Conservation (phyloP, 2,888 invertebrate genomes). For the Opisthograptis luteolata region DNA sequence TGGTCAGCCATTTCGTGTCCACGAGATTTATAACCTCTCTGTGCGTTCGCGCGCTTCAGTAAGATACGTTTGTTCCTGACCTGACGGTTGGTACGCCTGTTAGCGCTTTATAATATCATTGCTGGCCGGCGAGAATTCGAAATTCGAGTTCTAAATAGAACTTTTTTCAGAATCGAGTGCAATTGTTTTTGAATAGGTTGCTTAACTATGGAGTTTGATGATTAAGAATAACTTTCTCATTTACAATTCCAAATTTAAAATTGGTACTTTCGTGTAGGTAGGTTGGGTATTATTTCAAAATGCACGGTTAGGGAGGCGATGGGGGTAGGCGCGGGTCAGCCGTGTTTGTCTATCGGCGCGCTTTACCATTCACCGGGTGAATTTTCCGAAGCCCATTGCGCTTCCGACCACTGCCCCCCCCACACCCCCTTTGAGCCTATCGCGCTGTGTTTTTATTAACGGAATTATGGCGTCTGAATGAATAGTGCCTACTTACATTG, state of each 20-base stretch:
- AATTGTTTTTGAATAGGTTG: background rate
- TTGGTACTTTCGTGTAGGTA: conserved; percentile 54
- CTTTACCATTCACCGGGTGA: conserved; percentile 82
- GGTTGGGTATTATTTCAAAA: conserved; percentile 78
- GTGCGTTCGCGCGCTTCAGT: conserved; percentile 66
- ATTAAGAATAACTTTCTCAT: too few relatives aligned
- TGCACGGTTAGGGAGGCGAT: conserved; percentile 63
- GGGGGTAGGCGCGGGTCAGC: conserved; percentile 64
- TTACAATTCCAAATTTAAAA: conserved; percentile 44
- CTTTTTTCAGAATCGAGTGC: conserved; percentile 36
- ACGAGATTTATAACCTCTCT: conserved; percentile 82
- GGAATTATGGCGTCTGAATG: conserved; percentile 80
- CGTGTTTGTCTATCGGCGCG: conserved; percentile 82
- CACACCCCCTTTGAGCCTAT: conserved; percentile 53
- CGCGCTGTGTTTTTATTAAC: conserved; percentile 81
- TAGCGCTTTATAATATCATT: conserved; percentile 42
- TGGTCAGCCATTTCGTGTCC: conserved; percentile 83
- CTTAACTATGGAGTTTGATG: too few relatives aligned
- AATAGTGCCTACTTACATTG: conserved; percentile 77
- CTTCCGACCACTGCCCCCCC: conserved; percentile 62
- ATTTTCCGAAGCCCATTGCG: conserved; percentile 81
- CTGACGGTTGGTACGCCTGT: conserved; percentile 51
- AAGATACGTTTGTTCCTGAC: conserved; percentile 72
- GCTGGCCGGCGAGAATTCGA: conserved; percentile 26
- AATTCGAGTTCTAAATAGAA: conserved; percentile 22